Evolutionary conservation across 2,888 invertebrate species (phyloP).

Genomic region (Eupeodes luniger): DNA sequence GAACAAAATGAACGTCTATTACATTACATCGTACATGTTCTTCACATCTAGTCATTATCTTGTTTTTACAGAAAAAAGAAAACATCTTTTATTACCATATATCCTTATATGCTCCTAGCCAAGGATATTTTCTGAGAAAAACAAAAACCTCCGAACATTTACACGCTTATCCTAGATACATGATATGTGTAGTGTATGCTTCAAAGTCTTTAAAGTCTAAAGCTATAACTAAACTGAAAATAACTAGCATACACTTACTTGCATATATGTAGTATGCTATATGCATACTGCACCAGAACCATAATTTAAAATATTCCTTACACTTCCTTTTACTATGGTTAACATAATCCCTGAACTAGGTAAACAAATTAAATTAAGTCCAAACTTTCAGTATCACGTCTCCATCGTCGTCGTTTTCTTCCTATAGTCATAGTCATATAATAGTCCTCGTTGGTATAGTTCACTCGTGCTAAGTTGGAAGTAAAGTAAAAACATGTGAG

Average conservation of each 20-base stretch:
- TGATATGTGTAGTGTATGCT: neutral
- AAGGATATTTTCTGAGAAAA: neutral
- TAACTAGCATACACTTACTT: neutral
- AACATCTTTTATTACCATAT: neutral
- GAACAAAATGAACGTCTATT: no score
- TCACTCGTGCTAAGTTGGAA: neutral
- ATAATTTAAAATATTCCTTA: neutral
- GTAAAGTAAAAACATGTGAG: constrained; percentile 16
- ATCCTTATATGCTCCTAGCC: neutral
- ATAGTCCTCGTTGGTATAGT: no score
- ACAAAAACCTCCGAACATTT: neutral
- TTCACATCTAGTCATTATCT: neutral
- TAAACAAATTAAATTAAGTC: constrained; percentile 28
- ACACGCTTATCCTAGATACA: neutral
- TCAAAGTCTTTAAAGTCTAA: neutral
- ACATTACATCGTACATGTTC: neutral
- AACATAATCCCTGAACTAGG: constrained; percentile 22
- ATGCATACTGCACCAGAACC: neutral
- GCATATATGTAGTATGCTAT: neutral
- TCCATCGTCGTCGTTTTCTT: neutral
- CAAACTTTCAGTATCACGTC: constrained; percentile 7
- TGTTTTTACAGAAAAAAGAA: no score
- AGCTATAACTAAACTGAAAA: neutral
- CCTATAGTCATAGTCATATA: no score
- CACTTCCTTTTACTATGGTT: neutral